These are phyloP conservation scores for Maniola hyperantus DNA, from an alignment of 2,888 invertebrate genomes.

Conservation along the genomic window DNA sequence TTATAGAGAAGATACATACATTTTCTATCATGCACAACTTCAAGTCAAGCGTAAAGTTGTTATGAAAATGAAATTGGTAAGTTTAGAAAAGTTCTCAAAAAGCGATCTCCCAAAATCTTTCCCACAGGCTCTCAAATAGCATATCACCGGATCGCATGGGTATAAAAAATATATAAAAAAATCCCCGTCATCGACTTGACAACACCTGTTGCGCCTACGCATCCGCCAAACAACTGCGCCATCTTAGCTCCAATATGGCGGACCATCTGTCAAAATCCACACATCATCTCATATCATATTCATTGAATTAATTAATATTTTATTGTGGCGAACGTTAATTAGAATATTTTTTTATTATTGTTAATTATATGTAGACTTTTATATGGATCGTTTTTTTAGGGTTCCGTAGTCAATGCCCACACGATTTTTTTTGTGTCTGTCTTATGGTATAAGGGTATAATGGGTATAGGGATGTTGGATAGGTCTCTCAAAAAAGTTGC, in stretches of 20 bases:
- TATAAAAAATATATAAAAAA: slow-evolving; percentile 51
- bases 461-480: too few species aligned
- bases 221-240: slow-evolving; percentile 51
- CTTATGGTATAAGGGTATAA: too few species aligned
- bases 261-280: slow-evolving; percentile 78
- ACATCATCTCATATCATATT: slow-evolving; percentile 44
- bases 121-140: slow-evolving; percentile 66
- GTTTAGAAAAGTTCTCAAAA: slow-evolving; percentile 3
- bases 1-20: too few species aligned
- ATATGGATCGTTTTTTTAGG: slow-evolving; percentile 4
- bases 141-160: slow-evolving; percentile 61
- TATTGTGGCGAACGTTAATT: slow-evolving; percentile 21
- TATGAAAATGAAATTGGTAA: neutral
- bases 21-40: too few species aligned
- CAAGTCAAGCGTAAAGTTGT: neutral
- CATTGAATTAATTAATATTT: slow-evolving; percentile 21
- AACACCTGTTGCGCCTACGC: slow-evolving; percentile 77
- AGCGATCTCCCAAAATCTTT: slow-evolving; percentile 46
- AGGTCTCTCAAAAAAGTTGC: too few species aligned
- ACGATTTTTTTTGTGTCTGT: too few species aligned
- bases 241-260: slow-evolving; percentile 54
- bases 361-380: neutral
- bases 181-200: slow-evolving; percentile 46
- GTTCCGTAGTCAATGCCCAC: neutral
- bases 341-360: neutral